A percentile compares a stretch with the other conserved stretches of the same genome.
Conservation (phyloP, 2,888 invertebrate genomes). For the Noctua pronuba region DNA sequence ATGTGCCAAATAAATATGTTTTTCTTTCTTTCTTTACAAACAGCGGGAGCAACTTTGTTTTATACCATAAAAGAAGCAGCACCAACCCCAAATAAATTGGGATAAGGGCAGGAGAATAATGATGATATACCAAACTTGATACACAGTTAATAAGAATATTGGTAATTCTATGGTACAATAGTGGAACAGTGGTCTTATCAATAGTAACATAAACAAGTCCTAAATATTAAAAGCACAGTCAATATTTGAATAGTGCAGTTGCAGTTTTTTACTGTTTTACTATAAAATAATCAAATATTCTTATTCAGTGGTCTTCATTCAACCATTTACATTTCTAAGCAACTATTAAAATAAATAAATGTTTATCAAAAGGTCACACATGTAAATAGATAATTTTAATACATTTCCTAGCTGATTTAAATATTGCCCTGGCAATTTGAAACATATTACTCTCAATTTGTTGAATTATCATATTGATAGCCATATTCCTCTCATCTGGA, state of each 20-base stretch:
- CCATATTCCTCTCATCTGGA: neutral
- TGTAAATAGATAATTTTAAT: slow-evolving; percentile 5
- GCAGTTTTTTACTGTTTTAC: neutral
- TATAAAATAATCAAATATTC: neutral
- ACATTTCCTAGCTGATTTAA: neutral
- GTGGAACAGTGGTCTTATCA: no score
- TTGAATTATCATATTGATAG: neutral
- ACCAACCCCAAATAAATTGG: no score
- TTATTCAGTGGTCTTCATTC: neutral
- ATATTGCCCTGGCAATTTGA: neutral
- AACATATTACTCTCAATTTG: neutral
- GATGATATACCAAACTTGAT: neutral
- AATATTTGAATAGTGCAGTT: neutral
- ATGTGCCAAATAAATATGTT: no score
- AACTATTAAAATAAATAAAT: neutral
- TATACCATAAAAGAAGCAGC: no score
- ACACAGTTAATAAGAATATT: neutral
- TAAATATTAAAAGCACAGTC: neutral
- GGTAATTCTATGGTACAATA: no score
- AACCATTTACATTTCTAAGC: neutral
- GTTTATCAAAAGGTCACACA: slow-evolving; percentile 24
- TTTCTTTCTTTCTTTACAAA: no score
- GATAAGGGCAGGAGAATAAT: no score
- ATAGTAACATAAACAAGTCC: neutral
- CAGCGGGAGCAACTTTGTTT: no score